Base-by-base conservation (phyloP, 2,113 vertebrate genomes). In the Brienomyrus longianalis region DNA sequence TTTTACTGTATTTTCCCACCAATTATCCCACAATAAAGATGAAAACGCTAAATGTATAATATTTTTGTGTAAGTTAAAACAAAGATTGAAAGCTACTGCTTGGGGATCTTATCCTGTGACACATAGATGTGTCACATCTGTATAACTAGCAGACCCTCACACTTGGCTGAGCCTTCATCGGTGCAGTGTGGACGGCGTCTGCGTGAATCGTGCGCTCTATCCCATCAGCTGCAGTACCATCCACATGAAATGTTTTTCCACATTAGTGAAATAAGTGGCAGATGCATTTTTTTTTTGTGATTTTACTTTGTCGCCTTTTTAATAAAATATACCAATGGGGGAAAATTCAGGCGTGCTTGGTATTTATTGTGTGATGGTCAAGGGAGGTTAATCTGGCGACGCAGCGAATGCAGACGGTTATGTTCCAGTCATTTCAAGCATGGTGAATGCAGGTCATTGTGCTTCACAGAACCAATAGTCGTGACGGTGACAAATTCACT, bases 151-250 rank as follows among this genome's bases (percentile, higher is more conserved):
- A 62, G 52, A 62, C 21, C 52, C 39, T 39, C 21, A 17, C 84
- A 52, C 84, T 52, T 94, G 96, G 96, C 95, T 94, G 95, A 97
- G 96, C 97, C 96, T 97, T 97, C 97, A 97, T 95, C 91, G 96
- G 95, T 96, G 96, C 96, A 96, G 95, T 95, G 94, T 27, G 77
- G 87, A 88, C 77, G 54, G 89, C 84, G 94, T 89, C 83, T 95
- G 94, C 93, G 93, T 92, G 92, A 83, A 80, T 52, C 21, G 35
- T 83, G 74, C 77, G 88, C 51, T 92, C 93, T 95, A 95, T 95
- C 92, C 93, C 91, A 93, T 96, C 95, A 93, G 92, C 92, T 92
- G 91, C 95, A 94, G 54, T 94, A 93, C 95, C 94, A 93, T 94
- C 95, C 93, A 94, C 95, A 91, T 95, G 95, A 95, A 97, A 97